Percentiles rank a stretch among this genome's conserved stretches.
These are phyloP conservation scores for Zygogramma bicolorata DNA, from an alignment of 2,888 invertebrate genomes.

Conservation along the genomic window DNA sequence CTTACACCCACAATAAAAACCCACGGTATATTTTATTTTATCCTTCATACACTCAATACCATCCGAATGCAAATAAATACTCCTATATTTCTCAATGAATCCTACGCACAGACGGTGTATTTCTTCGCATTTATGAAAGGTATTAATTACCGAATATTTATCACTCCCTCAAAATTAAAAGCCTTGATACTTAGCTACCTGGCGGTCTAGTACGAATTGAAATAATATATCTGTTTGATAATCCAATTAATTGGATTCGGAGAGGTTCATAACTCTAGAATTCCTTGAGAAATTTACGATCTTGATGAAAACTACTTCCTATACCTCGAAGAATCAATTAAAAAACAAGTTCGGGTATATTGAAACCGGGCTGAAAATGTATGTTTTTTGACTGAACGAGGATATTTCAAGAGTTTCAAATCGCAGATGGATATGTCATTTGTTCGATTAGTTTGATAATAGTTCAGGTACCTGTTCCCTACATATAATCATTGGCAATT, in stretches of 20 bases:
- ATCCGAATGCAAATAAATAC: constrained; percentile 5
- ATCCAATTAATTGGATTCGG: constrained; percentile 1
- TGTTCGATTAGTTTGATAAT: not conserved
- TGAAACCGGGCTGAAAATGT: too few species aligned
- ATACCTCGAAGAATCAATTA: constrained; percentile 31
- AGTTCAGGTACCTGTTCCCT: constrained; percentile 18
- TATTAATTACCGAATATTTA: constrained; percentile 1
- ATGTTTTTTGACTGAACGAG: not conserved
- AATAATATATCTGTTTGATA: not conserved
- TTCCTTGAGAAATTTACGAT: constrained; percentile 27
- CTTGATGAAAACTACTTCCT: constrained; percentile 23
- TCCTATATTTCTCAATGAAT: constrained; percentile 14
- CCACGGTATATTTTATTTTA: not conserved
- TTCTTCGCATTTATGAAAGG: not conserved
- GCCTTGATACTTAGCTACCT: not conserved
- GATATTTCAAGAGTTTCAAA: not conserved
- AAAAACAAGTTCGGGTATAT: constrained; percentile 38
- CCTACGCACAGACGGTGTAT: constrained; percentile 8
- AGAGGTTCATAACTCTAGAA: constrained; percentile 17
- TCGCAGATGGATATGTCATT: constrained; percentile 5
- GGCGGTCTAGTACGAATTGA: not conserved
- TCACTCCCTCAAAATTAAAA: not conserved
- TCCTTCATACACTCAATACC: not conserved
- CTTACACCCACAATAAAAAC: not conserved
- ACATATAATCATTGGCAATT: constrained; percentile 33